Evolutionary conservation across 2,113 vertebrate species (phyloP).

Genomic region (Argyrosomus japonicus): DNA sequence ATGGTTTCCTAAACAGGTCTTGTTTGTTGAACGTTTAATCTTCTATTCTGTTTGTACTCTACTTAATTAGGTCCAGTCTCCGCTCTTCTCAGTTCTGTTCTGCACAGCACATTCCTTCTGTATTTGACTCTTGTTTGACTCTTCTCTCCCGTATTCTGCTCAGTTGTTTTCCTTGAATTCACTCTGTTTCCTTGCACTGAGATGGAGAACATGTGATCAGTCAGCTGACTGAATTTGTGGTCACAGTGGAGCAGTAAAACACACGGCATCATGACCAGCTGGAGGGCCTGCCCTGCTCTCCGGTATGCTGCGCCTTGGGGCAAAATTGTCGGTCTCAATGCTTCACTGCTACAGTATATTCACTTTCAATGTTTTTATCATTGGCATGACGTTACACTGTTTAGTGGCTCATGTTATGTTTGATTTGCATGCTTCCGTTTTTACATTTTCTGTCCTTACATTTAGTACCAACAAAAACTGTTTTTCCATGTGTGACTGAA

Average conservation of each 20-base stretch:
- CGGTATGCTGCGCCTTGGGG: not conserved
- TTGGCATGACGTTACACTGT: too few species aligned
- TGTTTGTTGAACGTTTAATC: not conserved
- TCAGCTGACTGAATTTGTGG: slow-evolving; percentile 57
- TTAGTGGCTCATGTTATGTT: not conserved
- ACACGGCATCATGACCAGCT: slow-evolving; percentile 28
- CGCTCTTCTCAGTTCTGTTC: not conserved
- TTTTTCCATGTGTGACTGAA: not conserved
- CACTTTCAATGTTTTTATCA: not conserved
- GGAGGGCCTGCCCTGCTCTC: not conserved
- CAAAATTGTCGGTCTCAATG: not conserved
- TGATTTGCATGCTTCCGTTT: not conserved
- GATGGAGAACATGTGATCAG: slow-evolving; percentile 51
- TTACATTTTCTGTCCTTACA: not conserved
- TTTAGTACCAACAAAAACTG: not conserved
- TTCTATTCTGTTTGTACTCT: not conserved
- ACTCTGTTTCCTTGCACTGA: slow-evolving; percentile 7
- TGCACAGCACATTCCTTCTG: not conserved
- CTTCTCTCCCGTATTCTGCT: not conserved
- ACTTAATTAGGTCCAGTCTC: not conserved
- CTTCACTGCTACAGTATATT: not conserved
- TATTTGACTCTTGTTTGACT: not conserved
- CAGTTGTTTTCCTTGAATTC: not conserved
- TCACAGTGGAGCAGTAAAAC: slow-evolving; percentile 24
- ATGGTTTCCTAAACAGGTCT: too few species aligned